Percentiles rank a stretch among this genome's conserved stretches.
These are phyloP conservation scores for Terebella lapidaria DNA, from an alignment of 2,888 invertebrate genomes.

Conservation along the genomic window DNA sequence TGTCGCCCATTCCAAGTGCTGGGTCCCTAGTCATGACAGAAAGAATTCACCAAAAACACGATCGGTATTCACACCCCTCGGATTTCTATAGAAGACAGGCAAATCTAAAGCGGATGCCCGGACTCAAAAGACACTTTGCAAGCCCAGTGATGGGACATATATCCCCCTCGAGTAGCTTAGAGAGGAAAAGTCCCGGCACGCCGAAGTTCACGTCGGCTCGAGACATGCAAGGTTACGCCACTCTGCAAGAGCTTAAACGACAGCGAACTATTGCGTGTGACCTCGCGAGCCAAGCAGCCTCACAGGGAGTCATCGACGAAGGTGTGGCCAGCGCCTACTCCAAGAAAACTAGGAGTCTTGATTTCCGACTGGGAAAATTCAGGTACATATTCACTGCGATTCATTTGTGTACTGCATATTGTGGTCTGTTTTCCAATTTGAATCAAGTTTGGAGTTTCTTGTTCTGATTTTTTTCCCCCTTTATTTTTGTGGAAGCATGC, in stretches of 20 bases:
- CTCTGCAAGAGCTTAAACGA: slow-evolving; percentile 47
- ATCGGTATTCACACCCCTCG: slow-evolving; percentile 50
- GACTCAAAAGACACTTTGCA: slow-evolving; percentile 30
- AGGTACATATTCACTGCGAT: too few relatives aligned
- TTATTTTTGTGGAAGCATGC: too few relatives aligned
- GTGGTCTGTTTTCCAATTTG: too few relatives aligned
- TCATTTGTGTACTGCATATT: too few relatives aligned
- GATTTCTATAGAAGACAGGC: slow-evolving; percentile 38
- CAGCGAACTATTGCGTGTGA: slow-evolving; percentile 24
- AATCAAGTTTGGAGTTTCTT: too few relatives aligned
- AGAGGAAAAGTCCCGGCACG: background rate
- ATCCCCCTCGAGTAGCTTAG: slow-evolving; percentile 9
- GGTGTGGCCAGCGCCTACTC: background rate
- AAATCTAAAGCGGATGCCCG: slow-evolving; percentile 45
- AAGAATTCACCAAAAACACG: background rate
- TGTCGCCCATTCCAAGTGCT: slow-evolving; percentile 85
- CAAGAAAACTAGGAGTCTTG: slow-evolving; percentile 18
- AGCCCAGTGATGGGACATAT: slow-evolving; percentile 25
- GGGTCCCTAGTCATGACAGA: slow-evolving; percentile 51
- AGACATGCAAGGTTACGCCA: slow-evolving; percentile 51
- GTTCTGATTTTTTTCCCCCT: too few relatives aligned
- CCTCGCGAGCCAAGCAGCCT: background rate
- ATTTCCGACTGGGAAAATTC: slow-evolving; percentile 16
- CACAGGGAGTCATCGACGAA: slow-evolving; percentile 14
- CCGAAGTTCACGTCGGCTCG: slow-evolving; percentile 41